phyloP scores from a whole-genome alignment of 1,140 invertebrate species.

The Anoplolepis gracilipes region DNA sequence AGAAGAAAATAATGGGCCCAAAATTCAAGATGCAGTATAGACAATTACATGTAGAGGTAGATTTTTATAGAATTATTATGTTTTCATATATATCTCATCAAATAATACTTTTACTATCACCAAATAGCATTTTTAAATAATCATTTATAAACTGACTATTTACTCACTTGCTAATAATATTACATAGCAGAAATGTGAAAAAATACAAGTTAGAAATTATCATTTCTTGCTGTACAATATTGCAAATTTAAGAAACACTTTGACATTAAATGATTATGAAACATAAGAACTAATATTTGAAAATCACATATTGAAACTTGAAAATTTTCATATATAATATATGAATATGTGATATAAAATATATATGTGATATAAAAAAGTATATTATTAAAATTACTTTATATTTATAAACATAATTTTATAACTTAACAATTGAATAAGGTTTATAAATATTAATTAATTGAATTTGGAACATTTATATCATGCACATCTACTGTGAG shows the following conservation, averaged over 20 bases:
- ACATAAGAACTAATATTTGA: constrained; percentile 20
- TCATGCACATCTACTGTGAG: constrained; percentile 3
- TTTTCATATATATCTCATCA: constrained; percentile 14
- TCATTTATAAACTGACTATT: constrained; percentile 31
- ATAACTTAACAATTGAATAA: no score
- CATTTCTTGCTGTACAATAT: constrained; percentile 36
- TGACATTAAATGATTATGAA: constrained; percentile 13
- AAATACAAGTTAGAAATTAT: constrained; percentile 46
- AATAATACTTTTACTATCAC: constrained; percentile 37
- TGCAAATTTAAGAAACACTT: constrained; percentile 8
- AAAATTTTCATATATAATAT: not conserved
- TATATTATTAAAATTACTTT: constrained; percentile 9
- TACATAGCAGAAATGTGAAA: constrained; percentile 25
- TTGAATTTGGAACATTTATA: constrained; percentile 20
- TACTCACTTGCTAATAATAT: constrained; percentile 27
- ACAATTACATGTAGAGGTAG: not conserved
- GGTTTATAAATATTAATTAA: constrained; percentile 9
- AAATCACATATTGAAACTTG: constrained; percentile 14
- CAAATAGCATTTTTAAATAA: no score
- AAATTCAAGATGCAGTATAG: constrained; percentile 38
- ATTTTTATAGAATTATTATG: constrained; percentile 37
- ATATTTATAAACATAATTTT: not conserved
- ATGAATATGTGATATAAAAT: no score
- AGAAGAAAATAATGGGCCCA: constrained; percentile 37
- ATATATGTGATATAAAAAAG: no score